Evolutionary conservation across 1,140 invertebrate species (phyloP).

Genomic region (Doryteuthis pealeii): DNA sequence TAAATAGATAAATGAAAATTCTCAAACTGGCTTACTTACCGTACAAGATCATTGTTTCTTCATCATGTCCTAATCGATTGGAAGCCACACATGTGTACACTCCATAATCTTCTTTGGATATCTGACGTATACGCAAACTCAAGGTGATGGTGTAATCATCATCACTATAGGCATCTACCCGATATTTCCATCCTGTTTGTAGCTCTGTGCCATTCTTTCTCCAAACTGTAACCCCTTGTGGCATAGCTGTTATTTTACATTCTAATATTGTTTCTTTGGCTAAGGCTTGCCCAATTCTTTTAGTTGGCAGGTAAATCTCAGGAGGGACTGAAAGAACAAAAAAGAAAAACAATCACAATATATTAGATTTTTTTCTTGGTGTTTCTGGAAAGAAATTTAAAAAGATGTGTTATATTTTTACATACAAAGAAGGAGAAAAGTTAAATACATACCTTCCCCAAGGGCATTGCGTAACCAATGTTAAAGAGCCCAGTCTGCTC

Average conservation of each 20-base stretch:
- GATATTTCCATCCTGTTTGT: conserved; percentile 68
- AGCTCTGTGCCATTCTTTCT: conserved; percentile 69
- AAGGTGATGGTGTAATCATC: conserved; percentile 80
- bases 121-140: conserved; percentile 77
- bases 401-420: too few species aligned
- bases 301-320: conserved; percentile 46
- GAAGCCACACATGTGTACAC: conserved; percentile 88
- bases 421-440: too few species aligned
- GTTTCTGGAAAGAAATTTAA: too few species aligned
- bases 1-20: too few species aligned
- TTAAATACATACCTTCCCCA: too few species aligned
- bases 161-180: conserved; percentile 73
- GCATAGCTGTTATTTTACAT: conserved; percentile 87
- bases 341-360: neutral
- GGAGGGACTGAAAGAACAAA: conserved; percentile 48
- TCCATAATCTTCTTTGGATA: conserved; percentile 77
- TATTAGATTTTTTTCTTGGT: too few species aligned
- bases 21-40: too few species aligned
- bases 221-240: conserved; percentile 84
- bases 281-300: conserved; percentile 42
- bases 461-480: too few species aligned
- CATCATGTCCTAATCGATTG: conserved; percentile 82
- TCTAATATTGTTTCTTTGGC: conserved; percentile 68
- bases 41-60: conserved; percentile 81
- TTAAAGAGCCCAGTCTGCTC: too few species aligned